These are phyloP conservation scores for Tribolium freemani DNA, from an alignment of 2,888 invertebrate species.

Conservation along the genomic window DNA sequence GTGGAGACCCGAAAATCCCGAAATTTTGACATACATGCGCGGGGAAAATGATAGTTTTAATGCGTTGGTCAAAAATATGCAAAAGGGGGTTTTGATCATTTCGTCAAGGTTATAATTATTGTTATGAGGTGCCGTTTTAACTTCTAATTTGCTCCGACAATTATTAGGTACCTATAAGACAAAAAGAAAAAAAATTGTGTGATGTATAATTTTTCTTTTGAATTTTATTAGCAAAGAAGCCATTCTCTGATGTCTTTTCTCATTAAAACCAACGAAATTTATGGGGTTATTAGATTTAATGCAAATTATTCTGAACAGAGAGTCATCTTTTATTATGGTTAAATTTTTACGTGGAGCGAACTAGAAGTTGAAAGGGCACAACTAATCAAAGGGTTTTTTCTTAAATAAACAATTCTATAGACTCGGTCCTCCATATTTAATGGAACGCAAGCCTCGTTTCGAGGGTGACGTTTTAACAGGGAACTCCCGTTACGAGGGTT, in stretches of 20 bases:
- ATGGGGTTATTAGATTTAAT: too few relatives aligned
- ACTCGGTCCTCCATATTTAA: slow-evolving; percentile 80
- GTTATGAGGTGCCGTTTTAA: too few relatives aligned
- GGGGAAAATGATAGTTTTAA: slow-evolving; percentile 59
- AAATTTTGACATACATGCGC: slow-evolving; percentile 54
- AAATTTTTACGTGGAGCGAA: neutral
- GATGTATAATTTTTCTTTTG: too few relatives aligned
- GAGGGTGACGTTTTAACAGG: slow-evolving; percentile 77
- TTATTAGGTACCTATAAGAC: too few relatives aligned
- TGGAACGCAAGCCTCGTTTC: slow-evolving; percentile 69
- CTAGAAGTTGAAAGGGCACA: neutral
- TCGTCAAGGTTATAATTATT: slow-evolving; percentile 69
- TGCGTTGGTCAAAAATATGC: slow-evolving; percentile 68
- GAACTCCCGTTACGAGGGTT: slow-evolving; percentile 88
- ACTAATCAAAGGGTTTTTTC: neutral
- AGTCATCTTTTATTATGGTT: too few relatives aligned
- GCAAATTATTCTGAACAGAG: too few relatives aligned
- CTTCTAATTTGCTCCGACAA: too few relatives aligned
- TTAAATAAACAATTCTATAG: slow-evolving; percentile 63
- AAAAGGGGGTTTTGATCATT: slow-evolving; percentile 70
- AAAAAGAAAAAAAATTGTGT: too few relatives aligned
- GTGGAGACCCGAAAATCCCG: slow-evolving; percentile 64
- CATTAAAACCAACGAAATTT: too few relatives aligned
- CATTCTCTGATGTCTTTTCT: too few relatives aligned
- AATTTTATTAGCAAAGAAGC: too few relatives aligned